Percentiles rank a stretch among this genome's conserved stretches.
Conservation (phyloP, 2,113 vertebrate species). For the Danio rerio region DNA sequence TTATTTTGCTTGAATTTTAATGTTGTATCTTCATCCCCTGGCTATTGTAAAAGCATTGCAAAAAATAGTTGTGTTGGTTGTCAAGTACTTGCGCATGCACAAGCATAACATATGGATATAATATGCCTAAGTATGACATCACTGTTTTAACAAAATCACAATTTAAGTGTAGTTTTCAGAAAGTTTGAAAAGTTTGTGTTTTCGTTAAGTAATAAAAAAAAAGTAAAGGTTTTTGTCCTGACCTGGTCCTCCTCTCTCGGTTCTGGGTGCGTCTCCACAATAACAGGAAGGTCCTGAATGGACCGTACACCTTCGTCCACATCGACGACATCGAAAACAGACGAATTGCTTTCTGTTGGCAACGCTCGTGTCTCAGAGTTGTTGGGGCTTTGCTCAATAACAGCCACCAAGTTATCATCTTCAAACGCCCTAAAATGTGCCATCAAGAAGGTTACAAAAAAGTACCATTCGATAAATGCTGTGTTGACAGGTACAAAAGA, state of each 20-base stretch:
- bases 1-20: no score
- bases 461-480: background rate
- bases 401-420: constrained; percentile 70
- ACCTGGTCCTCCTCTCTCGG: constrained; percentile 72
- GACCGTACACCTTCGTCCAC: constrained; percentile 53
- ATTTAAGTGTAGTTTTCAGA: no score
- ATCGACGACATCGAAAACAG: constrained; percentile 62
- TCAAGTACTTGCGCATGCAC: no score
- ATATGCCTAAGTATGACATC: no score
- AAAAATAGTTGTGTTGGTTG: no score
- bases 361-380: constrained; percentile 67
- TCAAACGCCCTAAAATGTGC: constrained; percentile 75
- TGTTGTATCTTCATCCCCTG: no score
- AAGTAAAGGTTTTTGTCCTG: background rate
- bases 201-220: no score
- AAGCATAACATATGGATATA: no score
- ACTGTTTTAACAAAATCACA: no score
- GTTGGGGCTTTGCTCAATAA: constrained; percentile 71
- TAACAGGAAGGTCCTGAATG: constrained; percentile 59
- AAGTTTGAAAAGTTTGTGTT: no score
- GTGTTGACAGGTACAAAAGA: background rate
- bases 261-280: constrained; percentile 72
- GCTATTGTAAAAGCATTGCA: no score
- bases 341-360: constrained; percentile 64
- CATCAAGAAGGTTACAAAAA: constrained; percentile 11